phyloP scores from a whole-genome alignment of 2,888 invertebrate genomes.

The Diaperis boleti region DNA sequence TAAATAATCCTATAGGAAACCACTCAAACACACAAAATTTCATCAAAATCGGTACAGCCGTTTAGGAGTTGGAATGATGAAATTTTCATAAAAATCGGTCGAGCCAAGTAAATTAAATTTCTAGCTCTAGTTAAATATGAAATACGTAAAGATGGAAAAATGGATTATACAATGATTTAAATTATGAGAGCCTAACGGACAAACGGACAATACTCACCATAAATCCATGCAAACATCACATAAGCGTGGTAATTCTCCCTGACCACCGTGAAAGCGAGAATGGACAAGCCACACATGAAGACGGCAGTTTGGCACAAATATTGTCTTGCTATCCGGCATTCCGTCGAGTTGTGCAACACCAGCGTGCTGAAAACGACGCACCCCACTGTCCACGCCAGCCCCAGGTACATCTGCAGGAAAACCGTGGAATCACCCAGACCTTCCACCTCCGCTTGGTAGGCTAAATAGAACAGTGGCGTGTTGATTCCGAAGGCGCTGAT shows the following conservation, averaged over 20 bases:
- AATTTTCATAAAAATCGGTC: too few species aligned
- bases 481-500: slow-evolving; percentile 86
- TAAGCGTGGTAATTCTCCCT: slow-evolving; percentile 83
- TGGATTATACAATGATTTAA: too few species aligned
- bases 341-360: slow-evolving; percentile 85
- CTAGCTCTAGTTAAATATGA: too few species aligned
- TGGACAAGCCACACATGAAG: slow-evolving; percentile 82
- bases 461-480: slow-evolving; percentile 87
- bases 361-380: slow-evolving; percentile 85
- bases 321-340: slow-evolving; percentile 87
- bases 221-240: slow-evolving; percentile 85
- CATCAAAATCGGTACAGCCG: too few species aligned
- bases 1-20: too few species aligned
- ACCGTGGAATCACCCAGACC: slow-evolving; percentile 69
- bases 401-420: slow-evolving; percentile 77
- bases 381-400: slow-evolving; percentile 86
- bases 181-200: too few species aligned
- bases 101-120: too few species aligned
- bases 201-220: too few species aligned
- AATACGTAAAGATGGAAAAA: too few species aligned
- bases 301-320: slow-evolving; percentile 86
- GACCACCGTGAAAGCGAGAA: slow-evolving; percentile 82
- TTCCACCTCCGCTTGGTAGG: slow-evolving; percentile 83
- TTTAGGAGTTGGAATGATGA: too few species aligned
- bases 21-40: too few species aligned